Base-by-base conservation (phyloP, 1,140 invertebrate species). In the Mercenaria mercenaria region DNA sequence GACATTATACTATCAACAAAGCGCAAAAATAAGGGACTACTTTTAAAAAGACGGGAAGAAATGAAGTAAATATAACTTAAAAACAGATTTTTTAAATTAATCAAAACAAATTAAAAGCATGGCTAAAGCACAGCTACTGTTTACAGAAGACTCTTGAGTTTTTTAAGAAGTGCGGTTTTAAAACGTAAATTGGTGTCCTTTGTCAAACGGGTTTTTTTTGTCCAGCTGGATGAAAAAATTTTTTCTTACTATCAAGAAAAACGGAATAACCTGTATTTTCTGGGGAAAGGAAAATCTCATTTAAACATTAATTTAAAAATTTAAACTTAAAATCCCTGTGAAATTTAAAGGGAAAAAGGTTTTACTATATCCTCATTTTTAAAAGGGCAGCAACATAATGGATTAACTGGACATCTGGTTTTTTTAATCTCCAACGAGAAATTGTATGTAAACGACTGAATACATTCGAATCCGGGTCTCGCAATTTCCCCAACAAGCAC, bases 341-440 rank as follows among this genome's bases (percentile, higher is more conserved):
- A 41, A 50, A 86, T 86, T 86, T 86, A 86, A 86, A 77, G 34
- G 84, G n/a, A n/a, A 86, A 86, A 86, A 69, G 13, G 34, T 86
- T 76, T 29, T 23, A 0, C 39, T 77, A 61, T 41, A n/a, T 3
- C 47, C 37, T 86, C 84, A 86, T 86, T 76, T 76, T 39, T 86
- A 50, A 3, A 86, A 74, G 72, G 52, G 59, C 84, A 74, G 52
- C 37, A n/a, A n/a, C n/a, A 76, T 37, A 69, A 76, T 76, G 50
- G 72, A 76, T 74, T 76, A 39, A 83, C n/a, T n/a, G n/a, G n/a
- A n/a, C n/a, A 29, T 39, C 1, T 82, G 26, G 15, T n/a, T 52
- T 26, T 86, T 76, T 59, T 41, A 74, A 43, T 69, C 84, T 23
- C 84, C 67, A 59, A 50, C 76, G 32, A 72, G 0, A 85, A 69